Base-by-base conservation (phyloP, 2,888 invertebrate species). In the Sturmia bella region DNA sequence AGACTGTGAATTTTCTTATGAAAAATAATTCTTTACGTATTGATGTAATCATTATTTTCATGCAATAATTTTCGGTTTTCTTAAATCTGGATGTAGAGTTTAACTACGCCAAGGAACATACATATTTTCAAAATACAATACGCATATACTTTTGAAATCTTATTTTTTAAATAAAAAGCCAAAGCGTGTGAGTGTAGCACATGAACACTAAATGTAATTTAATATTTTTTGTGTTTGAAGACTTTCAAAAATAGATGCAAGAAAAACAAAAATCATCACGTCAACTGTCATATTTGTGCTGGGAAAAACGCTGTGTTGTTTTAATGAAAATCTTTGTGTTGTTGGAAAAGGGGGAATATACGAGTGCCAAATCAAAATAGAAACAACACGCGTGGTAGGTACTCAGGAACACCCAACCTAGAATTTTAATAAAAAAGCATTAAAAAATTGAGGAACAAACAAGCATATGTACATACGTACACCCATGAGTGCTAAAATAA, bases 351-450 rank as follows among this genome's bases (percentile, higher is more conserved):
- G 76, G 76, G 76, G 41, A 43, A 52, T 59, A 68, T 24, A 21
- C 13, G 21, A 68, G 43, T 59, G 57, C 52, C 32, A 21, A 52
- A 68, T 50, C 50, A 68, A 74, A 74, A 68, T 50, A 54, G 37
- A 56, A 56, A 24, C 37, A 39, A 7, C 59, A 64, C 59, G 64
- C 43, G 78, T 59, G 57, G 78, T 78, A 57, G 72, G 72, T 72
- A 78, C 39, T 70, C 43, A 50, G 6, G 77, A 77, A 77, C 77
- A 77, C 77, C 77, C 75, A 76, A 52, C 59, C 19, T 37, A 59
- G 68, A 76, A 68, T n/a, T n/a, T 7, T 39, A 21, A 59, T 41
- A 27, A 1, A 3, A 15, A n/a, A 63, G 41, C 45, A 11, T 61
- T 4, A 57, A 21, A 39, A 27, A 19, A 39, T 45, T 17, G 32